phyloP scores from a whole-genome alignment of 2,888 invertebrate genomes.

The Psococerastis gibbosa region DNA sequence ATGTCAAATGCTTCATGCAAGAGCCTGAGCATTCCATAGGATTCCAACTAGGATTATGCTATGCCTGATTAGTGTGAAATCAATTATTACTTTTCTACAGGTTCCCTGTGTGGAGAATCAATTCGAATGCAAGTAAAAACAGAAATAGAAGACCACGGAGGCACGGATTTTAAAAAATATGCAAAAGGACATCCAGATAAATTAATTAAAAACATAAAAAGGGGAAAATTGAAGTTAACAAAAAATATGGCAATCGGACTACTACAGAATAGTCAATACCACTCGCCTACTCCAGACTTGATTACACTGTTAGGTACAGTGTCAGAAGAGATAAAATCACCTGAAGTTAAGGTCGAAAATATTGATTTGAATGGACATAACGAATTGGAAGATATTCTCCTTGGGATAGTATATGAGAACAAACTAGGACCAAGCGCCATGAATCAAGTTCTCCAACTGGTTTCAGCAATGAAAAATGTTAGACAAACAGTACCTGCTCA shows the following conservation, averaged over 20 bases:
- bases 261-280: neutral
- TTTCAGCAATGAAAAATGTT: neutral
- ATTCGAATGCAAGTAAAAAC: too few species aligned
- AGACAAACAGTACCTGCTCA: neutral
- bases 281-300: neutral
- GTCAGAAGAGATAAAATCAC: neutral
- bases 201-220: too few species aligned
- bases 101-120: too few species aligned
- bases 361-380: neutral
- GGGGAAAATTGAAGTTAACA: neutral
- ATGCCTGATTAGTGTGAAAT: too few species aligned
- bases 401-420: neutral
- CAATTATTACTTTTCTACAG: too few species aligned
- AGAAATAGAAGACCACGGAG: too few species aligned
- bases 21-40: too few species aligned
- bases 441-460: neutral
- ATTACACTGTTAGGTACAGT: neutral
- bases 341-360: neutral
- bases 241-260: neutral
- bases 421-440: neutral
- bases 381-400: neutral
- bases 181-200: too few species aligned
- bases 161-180: too few species aligned
- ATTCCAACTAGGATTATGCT: too few species aligned
- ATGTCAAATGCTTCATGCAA: too few species aligned